Evolutionary conservation across 2,888 invertebrate genomes (phyloP), one percentile per base, ranked within the genome.

Genomic region (Cancer borealis): DNA sequence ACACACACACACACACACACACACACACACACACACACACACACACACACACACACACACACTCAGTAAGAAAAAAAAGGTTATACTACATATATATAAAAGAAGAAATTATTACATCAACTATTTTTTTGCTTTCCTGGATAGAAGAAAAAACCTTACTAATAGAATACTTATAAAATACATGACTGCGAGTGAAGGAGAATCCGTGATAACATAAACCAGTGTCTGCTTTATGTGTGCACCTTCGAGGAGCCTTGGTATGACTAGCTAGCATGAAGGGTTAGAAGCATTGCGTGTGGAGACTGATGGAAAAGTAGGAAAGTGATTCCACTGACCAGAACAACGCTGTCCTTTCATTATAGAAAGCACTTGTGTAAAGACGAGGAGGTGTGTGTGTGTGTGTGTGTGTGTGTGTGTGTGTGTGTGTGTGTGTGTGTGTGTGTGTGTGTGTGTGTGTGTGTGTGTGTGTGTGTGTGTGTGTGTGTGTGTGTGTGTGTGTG

Each of bases 401-500:
- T 73, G 73, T 73, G 73, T 73, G 73, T 73, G 73, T 66, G 66
- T 66, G 66, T 66, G 66, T 66, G 66, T 66, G 66, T 66, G 66
- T 66, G 66, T 66, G 66, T 66, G 66, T 66, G 66, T 66, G 66
- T 66, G 66, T 66, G 66, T 66, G 66, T 66, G 66, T 66, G 66
- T 66, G 66, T 66, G 66, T 66, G 66, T 66, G 66, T 66, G 66
- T 84, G 66, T 84, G 66, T 84, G 66, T 84, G 45, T 84, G 66
- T 92, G 45, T 92, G 66, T 92, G 66, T 92, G 66, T 92, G 66
- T 79, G 21, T 79, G 60, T 92, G n/a, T 92, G 60, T 92, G 84
- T 92, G 47, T 92, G 84, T 92, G 60, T 92, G 60, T 92, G 60
- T 92, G 60, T 79, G 60, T 92, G 60, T 92, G 60, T 92, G 60